A percentile compares a stretch with the other conserved stretches of the same genome.
Evolutionary conservation across 2,797 vertebrate species (phyloP).

Genomic region (Myotis pilosus): DNA sequence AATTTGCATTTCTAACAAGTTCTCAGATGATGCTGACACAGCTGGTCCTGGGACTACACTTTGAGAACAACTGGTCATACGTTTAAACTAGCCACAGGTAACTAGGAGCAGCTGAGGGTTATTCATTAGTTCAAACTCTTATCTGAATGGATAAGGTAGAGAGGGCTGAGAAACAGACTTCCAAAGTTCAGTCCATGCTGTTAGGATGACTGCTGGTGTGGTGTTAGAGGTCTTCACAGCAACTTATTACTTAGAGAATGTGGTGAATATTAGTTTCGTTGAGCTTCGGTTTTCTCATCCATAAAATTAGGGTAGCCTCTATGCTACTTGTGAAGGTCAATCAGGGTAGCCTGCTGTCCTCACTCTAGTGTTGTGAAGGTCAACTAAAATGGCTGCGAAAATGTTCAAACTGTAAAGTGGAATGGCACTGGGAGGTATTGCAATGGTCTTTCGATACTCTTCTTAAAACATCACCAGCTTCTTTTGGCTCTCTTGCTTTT

Average conservation of each 20-base stretch:
- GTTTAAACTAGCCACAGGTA: neutral
- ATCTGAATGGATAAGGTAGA: neutral
- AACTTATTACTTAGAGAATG: neutral
- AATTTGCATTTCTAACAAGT: slow-evolving; percentile 31
- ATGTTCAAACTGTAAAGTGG: neutral
- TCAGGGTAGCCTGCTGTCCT: neutral
- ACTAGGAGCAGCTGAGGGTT: neutral
- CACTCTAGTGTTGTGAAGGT: neutral
- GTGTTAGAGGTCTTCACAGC: neutral
- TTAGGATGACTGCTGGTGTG: neutral
- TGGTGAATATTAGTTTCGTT: neutral
- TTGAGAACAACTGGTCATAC: neutral
- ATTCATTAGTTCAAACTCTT: neutral
- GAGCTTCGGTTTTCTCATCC: neutral
- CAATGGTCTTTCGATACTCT: neutral
- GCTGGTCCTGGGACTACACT: neutral
- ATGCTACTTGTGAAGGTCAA: neutral
- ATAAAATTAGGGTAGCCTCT: neutral
- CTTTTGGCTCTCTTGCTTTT: slow-evolving; percentile 11
- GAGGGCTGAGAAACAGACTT: neutral
- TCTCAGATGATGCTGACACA: neutral
- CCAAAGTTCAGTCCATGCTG: neutral
- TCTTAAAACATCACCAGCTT: neutral
- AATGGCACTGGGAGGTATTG: neutral
- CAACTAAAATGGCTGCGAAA: neutral